Evolutionary conservation across 2,888 invertebrate species (phyloP).

Genomic region (Gortyna flavago): DNA sequence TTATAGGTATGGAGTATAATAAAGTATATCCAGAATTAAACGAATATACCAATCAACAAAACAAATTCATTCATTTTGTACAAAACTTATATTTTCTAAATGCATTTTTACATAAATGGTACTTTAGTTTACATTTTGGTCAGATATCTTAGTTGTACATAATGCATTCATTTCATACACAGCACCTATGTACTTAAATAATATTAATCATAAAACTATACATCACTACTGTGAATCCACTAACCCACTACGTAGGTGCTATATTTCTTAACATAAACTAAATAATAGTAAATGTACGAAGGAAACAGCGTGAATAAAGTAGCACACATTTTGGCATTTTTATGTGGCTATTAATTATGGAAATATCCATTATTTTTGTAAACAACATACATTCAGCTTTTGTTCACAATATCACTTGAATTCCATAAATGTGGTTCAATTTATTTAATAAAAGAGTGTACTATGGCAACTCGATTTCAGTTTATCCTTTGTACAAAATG

Average conservation of each 20-base stretch:
- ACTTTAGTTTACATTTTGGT: constrained; percentile 58
- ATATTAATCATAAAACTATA: constrained; percentile 13
- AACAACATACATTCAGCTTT: background rate
- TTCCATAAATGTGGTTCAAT: background rate
- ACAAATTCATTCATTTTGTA: constrained; percentile 36
- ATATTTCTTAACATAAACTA: constrained; percentile 29
- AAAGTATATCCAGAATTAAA: background rate
- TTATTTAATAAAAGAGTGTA: background rate
- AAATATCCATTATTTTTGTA: constrained; percentile 16
- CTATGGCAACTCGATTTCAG: background rate
- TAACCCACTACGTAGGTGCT: constrained; percentile 48
- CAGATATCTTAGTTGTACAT: constrained; percentile 28
- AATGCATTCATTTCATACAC: constrained; percentile 11
- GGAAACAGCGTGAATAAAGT: constrained; percentile 20
- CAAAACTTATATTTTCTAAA: constrained; percentile 67
- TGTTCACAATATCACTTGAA: background rate
- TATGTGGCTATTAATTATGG: constrained; percentile 5
- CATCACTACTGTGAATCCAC: constrained; percentile 18
- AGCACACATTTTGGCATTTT: constrained; percentile 7
- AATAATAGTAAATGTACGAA: constrained; percentile 14
- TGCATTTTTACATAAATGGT: constrained; percentile 63
- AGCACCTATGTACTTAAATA: background rate
- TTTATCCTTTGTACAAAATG: background rate
- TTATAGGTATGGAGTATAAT: background rate
- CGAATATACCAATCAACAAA: background rate